Evolutionary conservation across 2,113 vertebrate genomes (phyloP), one percentile per base, ranked within the genome.

Genomic region (Leptosomus discolor): DNA sequence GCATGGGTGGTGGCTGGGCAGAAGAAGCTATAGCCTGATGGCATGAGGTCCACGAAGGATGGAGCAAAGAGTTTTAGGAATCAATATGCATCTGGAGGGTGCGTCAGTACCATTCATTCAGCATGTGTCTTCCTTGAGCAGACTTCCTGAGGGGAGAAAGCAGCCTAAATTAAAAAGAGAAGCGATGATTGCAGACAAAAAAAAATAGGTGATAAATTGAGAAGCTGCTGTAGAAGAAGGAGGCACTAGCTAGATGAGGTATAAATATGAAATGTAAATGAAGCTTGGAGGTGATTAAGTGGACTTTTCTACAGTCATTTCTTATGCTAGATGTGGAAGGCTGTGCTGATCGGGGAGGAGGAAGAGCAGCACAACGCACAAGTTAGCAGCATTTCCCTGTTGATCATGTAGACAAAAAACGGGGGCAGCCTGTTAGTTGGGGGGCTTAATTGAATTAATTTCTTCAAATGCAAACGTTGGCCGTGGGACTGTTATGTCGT

Each of bases 191-290:
- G 67, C 58, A 71, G 68, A 58, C 24, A 8, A 70, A 22, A 57
- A 32, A 78, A 84, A 73, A 2, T 4, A 46, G 19, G 29, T 90
- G 71, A 91, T 92, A 88, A 76, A 84, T 92, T 89, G 91, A 88
- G 88, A 51, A 81, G 83, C 15, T 92, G 51, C 58, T 69, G 50
- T 30, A 41, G 60, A 54, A 56, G 30, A n/a, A 81, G 92, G 92
- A 86, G 92, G 85, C 83, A 75, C 30, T 58, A 67, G 34, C 75
- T 50, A 43, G 51, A 50, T 81, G 75, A 84, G 79, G 54, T 70
- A 36, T n/a, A 50, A 85, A 24, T 68, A 63, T 91, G 88, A 92
- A 84, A 94, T 90, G 81, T 48, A 90, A 83, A 93, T 75, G 67
- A 91, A 79, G 78, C 67, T 69, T 37, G 54, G 75, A 81, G 39